Base-by-base conservation (phyloP, 2,113 vertebrate genomes). In the Collichthys lucidus region DNA sequence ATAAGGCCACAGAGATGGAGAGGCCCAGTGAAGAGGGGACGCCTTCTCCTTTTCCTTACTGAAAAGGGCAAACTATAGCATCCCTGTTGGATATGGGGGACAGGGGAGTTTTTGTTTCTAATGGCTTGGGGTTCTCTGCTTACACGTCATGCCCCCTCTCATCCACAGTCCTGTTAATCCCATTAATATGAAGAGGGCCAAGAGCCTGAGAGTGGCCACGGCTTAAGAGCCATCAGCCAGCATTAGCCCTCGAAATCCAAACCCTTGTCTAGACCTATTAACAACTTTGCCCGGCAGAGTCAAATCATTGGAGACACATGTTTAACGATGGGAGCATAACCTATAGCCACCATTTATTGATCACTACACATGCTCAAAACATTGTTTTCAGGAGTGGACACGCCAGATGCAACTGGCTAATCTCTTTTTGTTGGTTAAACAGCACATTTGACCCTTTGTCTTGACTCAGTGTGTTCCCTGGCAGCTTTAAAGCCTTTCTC, bases 161-260 rank as follows among this genome's bases (percentile, higher is more conserved):
- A 87, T 89, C 86, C 90, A 86, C 88, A 89, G 83, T n/a, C 83
- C 88, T 83, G 90, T 86, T 94, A 94, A 94, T 95, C 94, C 93
- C 88, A 94, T 95, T 94, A 94, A 93, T 93, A 94, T 91, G 91
- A 93, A 92, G 92, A 88, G 92, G 86, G 89, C 84, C 86, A 55
- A 85, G 71, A 92, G 86, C 84, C 76, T 74, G 82, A 90, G 82
- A 92, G 79, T 89, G 88, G 88, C 90, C 88, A 79, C 69, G 57
- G 86, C 77, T 93, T 93, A 93, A 93, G 82, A 90, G 82, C 92
- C 93, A 93, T 94, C 92, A 94, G 86, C 80, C 73, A 69, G 91
- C 91, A 92, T 94, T 93, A 94, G 89, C 84, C 81, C 53, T 85
- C 74, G 44, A 88, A 94, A 95, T 90, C 90, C 93, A 92, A 94